phyloP scores from a whole-genome alignment of 2,113 vertebrate species.

The Zapus hudsonius region DNA sequence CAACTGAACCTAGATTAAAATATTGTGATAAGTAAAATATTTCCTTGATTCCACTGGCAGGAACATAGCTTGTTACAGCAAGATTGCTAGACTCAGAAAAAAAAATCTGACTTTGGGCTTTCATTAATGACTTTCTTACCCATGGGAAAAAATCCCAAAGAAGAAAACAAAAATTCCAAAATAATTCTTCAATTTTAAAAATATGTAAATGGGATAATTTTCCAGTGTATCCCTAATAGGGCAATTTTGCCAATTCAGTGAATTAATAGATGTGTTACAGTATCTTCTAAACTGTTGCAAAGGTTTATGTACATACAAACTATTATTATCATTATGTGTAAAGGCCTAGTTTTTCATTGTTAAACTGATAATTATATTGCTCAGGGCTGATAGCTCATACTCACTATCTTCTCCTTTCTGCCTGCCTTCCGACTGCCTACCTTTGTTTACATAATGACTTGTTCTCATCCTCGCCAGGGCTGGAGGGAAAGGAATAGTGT shows the following conservation, averaged over 20 bases:
- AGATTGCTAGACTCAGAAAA: slow-evolving; percentile 9
- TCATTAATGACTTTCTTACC: slow-evolving; percentile 29
- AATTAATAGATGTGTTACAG: slow-evolving; percentile 12
- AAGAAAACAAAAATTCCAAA: background rate
- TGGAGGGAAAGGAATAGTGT: background rate
- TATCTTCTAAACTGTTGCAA: slow-evolving; percentile 22
- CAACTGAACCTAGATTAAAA: background rate
- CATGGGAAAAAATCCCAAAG: background rate
- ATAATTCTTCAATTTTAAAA: slow-evolving; percentile 28
- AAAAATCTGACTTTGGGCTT: background rate
- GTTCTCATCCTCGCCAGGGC: background rate
- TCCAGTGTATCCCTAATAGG: background rate
- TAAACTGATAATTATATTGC: background rate
- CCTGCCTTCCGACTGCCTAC: background rate
- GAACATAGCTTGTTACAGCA: background rate
- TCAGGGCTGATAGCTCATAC: background rate
- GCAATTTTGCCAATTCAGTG: slow-evolving; percentile 9
- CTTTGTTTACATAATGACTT: background rate
- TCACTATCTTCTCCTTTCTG: background rate
- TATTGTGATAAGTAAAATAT: slow-evolving; percentile 11
- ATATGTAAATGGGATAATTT: slow-evolving; percentile 45
- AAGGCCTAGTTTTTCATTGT: background rate
- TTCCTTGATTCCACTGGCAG: background rate
- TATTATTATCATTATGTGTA: background rate
- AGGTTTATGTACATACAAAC: slow-evolving; percentile 16